Conservation (phyloP, 2,797 vertebrate genomes). For the Brotula barbata region DNA sequence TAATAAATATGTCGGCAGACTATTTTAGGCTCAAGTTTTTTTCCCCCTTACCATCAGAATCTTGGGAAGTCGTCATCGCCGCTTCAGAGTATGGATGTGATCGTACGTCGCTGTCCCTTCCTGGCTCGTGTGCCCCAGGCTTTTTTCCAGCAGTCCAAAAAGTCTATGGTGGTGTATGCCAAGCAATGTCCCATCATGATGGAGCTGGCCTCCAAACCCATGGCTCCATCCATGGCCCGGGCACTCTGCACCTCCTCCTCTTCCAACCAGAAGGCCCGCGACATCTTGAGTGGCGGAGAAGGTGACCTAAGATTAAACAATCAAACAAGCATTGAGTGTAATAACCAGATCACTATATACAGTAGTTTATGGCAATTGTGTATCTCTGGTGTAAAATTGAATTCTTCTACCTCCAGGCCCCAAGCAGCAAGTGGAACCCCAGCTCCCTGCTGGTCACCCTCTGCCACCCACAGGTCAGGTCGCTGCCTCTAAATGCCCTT, state of each 20-base stretch:
- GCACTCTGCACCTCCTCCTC: slow-evolving; percentile 83
- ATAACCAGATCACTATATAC: no score
- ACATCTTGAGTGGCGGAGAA: slow-evolving; percentile 68
- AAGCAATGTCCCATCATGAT: slow-evolving; percentile 96
- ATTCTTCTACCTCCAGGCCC: slow-evolving; percentile 42
- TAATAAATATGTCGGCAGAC: no score
- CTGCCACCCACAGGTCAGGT: slow-evolving; percentile 72
- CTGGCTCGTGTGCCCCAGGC: slow-evolving; percentile 89
- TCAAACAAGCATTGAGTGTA: no score
- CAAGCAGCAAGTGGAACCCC: slow-evolving; percentile 42
- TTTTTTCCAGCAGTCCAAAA: slow-evolving; percentile 93
- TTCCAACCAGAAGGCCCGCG: slow-evolving; percentile 79
- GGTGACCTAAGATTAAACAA: slow-evolving; percentile 69
- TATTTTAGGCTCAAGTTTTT: no score
- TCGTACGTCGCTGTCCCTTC: slow-evolving; percentile 93
- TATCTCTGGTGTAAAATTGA: no score
- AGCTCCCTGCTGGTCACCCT: slow-evolving; percentile 77
- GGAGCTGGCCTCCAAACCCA: slow-evolving; percentile 84
- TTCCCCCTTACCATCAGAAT: slow-evolving; percentile 24
- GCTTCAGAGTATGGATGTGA: slow-evolving; percentile 84
- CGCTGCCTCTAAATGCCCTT: slow-evolving; percentile 89
- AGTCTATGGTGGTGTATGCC: slow-evolving; percentile 88
- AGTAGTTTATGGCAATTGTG: no score
- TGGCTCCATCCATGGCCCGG: slow-evolving; percentile 76
- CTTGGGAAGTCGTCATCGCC: slow-evolving; percentile 35